Evolutionary conservation across 2,797 vertebrate genomes (phyloP).

Genomic region (Spheniscus humboldti): DNA sequence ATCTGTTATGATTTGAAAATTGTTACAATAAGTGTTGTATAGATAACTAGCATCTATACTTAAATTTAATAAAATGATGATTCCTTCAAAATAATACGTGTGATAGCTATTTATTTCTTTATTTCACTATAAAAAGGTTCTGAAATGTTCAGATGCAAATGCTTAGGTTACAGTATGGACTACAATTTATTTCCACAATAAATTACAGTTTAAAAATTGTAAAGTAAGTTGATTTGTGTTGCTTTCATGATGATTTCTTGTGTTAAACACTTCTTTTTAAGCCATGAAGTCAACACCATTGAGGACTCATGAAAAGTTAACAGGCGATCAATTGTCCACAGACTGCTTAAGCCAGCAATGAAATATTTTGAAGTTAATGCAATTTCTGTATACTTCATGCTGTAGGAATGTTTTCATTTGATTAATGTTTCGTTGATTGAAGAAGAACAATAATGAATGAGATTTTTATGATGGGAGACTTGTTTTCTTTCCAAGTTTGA

Average conservation of each 20-base stretch:
- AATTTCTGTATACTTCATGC: not conserved
- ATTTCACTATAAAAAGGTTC: not conserved
- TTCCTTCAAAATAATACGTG: not conserved
- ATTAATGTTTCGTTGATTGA: conserved; percentile 7
- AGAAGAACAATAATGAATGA: conserved; percentile 23
- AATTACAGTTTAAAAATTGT: not conserved
- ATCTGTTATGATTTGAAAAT: not conserved
- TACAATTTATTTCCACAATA: not conserved
- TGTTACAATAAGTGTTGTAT: not conserved
- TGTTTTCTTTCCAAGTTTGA: not conserved
- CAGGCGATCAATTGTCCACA: not conserved
- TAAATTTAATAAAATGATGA: not conserved
- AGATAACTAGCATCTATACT: not conserved
- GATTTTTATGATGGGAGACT: not conserved
- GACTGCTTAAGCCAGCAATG: not conserved
- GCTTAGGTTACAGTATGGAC: not conserved
- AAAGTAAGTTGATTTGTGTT: not conserved
- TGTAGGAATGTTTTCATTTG: conserved; percentile 6
- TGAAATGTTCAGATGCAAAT: not conserved
- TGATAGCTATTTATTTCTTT: not conserved
- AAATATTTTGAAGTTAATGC: not conserved
- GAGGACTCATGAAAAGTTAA: not conserved
- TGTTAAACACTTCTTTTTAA: not conserved
- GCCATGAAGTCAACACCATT: not conserved
- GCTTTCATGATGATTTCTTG: not conserved